phyloP scores from a whole-genome alignment of 2,888 invertebrate genomes.

The Tricholauxania praeusta region DNA sequence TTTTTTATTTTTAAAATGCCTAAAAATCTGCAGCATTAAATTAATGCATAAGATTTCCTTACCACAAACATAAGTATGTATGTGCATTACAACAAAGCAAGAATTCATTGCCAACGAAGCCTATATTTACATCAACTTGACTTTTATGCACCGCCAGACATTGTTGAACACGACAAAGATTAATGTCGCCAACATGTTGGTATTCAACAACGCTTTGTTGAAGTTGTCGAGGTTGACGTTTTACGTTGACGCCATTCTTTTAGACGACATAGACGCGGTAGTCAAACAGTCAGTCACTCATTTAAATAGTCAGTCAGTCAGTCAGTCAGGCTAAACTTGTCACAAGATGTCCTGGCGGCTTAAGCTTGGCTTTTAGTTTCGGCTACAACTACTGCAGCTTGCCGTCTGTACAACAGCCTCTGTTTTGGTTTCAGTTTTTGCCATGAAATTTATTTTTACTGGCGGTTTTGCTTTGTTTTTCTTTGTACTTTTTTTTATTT shows the following conservation, averaged over 20 bases:
- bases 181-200: conserved; percentile 56
- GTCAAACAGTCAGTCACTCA: conserved; percentile 13
- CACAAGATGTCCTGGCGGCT: conserved; percentile 30
- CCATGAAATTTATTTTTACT: background rate
- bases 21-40: background rate
- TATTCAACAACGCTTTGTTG: too few relatives aligned
- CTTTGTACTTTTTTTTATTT: too few relatives aligned
- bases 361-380: background rate
- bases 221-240: too few relatives aligned
- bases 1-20: too few relatives aligned
- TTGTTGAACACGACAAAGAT: conserved; percentile 53
- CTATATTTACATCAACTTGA: conserved; percentile 40
- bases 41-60: background rate
- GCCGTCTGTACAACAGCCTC: background rate
- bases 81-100: too few relatives aligned
- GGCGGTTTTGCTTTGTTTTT: conserved; percentile 27
- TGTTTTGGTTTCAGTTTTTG: conserved; percentile 26
- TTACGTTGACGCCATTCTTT: too few relatives aligned
- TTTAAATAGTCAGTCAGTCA: too few relatives aligned
- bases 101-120: conserved; percentile 19
- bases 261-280: background rate
- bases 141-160: conserved; percentile 41
- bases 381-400: background rate
- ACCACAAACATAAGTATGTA: too few relatives aligned
- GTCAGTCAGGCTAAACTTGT: conserved; percentile 8